Evolutionary conservation across 2,797 vertebrate species (phyloP), one percentile per base, ranked within the genome.

Genomic region (Lepus townsendii): DNA sequence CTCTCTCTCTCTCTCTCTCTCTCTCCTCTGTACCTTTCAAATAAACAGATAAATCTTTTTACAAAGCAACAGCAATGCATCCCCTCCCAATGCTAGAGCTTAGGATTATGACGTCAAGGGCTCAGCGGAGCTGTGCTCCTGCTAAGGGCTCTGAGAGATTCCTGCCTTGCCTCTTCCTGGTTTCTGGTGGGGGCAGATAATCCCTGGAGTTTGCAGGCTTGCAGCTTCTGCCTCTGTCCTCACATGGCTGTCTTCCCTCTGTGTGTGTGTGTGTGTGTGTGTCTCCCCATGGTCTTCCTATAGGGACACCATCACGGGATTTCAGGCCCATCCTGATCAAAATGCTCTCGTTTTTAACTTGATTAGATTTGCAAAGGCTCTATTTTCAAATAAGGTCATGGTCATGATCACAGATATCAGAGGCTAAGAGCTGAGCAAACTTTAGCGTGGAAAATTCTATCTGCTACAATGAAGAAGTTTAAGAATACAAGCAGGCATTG

Each of bases 341-440:
- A 50, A 68, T 84, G 63, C 62, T 84, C 35, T 91, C 13, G 22
- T 75, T 87, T 57, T 87, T 50, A 78, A 95, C 10, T 75, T 86
- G 42, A 95, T 76, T n/a, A 35, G 13, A 52, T 47, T 52, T 76
- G 27, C 26, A 86, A 88, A 95, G 47, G 26, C 11, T 30, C 47
- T 17, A 35, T 85, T 95, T 93, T 91, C 47, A 82, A 92, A 86
- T 77, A 91, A 87, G 52, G 62, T 87, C 80, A 7, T 13, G 76
- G 38, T 32, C 26, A 38, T 22, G 76, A 32, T 32, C 26, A 38
- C 22, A 88, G 88, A 52, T 57, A 73, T 19, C 30, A 87, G 47
- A 47, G 76, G 35, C 83, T 75, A 87, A 65, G 86, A 57, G 27
- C 60, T 60, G n/a, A 78, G 47, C 30, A n/a, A 50, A 20, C 50